Base-by-base conservation (phyloP, 1,140 invertebrate species). In the Nomia melanderi region DNA sequence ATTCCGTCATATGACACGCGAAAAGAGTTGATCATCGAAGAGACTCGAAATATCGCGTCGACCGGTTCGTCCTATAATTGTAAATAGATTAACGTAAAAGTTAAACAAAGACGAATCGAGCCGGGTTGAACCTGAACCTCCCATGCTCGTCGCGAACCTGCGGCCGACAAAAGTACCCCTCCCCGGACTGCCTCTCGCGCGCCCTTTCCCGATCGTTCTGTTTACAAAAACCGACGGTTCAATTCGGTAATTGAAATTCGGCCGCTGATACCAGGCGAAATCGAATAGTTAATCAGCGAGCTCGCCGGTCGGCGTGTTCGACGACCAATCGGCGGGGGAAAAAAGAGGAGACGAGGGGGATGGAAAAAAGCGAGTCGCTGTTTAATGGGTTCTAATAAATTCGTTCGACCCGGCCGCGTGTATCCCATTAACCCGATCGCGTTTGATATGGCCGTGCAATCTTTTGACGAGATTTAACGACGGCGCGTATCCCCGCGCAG, bases 231-330 rank as follows among this genome's bases (percentile, higher is more conserved):
- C 66, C 65, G 44, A 20, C 27, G 39, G 57, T 71, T 62, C 65
- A 41, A 70, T 62, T 62, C 74, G 74, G 44, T 77, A 77, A 77
- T 77, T 77, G 65, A 77, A 77, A 77, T 71, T 71, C 65, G 57
- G 66, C 14, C 66, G 44, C n/a, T 17, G 41, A 77, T 71, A 59
- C 74, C 33, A n/a, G 74, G 41, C 41, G 44, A 71, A 77, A 77
- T 71, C 57, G 74, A 77, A 77, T 77, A 70, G 74, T 71, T 71
- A 71, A 70, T 71, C 74, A 62, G 54, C 31, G 64, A 31, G 17
- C 11, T 12, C 20, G 47, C 47, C 25, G 25, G 63, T n/a, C n/a
- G 41, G 47, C 71, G 50, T 75, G 33, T 41, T 75, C 63, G 53
- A 44, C 9, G 5, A 29, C 17, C 23, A 44, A 6, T 17, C 6